Conservation (phyloP, 2,888 invertebrate genomes). For the Leptopilina myrica region DNA sequence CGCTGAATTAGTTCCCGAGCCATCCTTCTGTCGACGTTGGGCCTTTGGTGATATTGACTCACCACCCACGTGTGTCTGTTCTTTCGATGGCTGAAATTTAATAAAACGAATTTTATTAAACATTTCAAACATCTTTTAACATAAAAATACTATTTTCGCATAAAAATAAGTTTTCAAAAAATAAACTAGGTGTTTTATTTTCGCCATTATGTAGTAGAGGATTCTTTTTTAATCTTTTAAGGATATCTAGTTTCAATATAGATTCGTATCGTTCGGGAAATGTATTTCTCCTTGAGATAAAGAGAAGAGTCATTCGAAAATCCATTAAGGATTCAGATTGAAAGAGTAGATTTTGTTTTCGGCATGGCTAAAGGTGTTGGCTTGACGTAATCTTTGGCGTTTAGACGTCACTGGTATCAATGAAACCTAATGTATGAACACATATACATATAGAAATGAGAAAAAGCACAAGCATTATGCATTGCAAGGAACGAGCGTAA, state of each 20-base stretch:
- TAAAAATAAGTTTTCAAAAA: too few species aligned
- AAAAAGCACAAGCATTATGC: constrained; percentile 24
- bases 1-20: constrained; percentile 57
- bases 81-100: constrained; percentile 63
- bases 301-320: background rate
- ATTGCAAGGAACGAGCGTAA: constrained; percentile 21
- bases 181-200: too few species aligned
- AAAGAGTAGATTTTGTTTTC: constrained; percentile 18
- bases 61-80: constrained; percentile 60
- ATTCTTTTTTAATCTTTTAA: too few species aligned
- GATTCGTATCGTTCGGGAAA: background rate
- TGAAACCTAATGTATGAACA: constrained; percentile 19
- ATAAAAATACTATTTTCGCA: too few species aligned
- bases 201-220: too few species aligned
- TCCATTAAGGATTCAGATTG: constrained; percentile 22
- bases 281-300: constrained; percentile 16
- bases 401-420: constrained; percentile 18
- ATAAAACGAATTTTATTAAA: background rate
- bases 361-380: constrained; percentile 19
- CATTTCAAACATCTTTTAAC: too few species aligned
- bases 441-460: constrained; percentile 11
- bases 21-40: constrained; percentile 62
- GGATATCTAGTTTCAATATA: too few species aligned
- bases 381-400: constrained; percentile 27
- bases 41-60: constrained; percentile 60